Evolutionary conservation across 2,888 invertebrate species (phyloP).

Genomic region (Celastrina argiolus): DNA sequence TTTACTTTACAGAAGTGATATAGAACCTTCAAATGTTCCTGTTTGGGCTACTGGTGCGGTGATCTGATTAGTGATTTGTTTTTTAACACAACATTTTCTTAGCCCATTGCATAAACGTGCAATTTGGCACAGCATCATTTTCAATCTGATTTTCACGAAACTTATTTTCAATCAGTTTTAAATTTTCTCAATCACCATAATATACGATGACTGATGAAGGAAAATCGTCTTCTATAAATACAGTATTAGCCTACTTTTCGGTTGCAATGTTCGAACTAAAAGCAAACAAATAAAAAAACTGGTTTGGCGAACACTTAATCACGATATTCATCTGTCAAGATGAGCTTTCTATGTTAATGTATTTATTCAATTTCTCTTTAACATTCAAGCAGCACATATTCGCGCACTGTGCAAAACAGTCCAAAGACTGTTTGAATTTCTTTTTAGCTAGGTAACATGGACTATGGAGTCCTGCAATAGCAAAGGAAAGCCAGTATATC

Average conservation of each 20-base stretch:
- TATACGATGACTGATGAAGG: not conserved
- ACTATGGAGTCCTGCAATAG: too few relatives aligned
- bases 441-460: too few relatives aligned
- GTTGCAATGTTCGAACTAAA: constrained; percentile 10
- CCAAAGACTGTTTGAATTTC: too few relatives aligned
- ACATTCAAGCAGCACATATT: constrained; percentile 21
- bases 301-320: constrained; percentile 53
- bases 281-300: constrained; percentile 41
- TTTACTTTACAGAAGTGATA: too few relatives aligned
- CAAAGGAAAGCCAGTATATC: too few relatives aligned
- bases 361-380: constrained; percentile 66
- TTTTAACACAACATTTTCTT: too few relatives aligned
- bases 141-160: too few relatives aligned
- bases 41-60: too few relatives aligned
- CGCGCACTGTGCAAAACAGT: not conserved
- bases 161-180: not conserved
- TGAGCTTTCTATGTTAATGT: constrained; percentile 68
- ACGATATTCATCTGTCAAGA: constrained; percentile 53
- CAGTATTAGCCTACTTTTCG: constrained; percentile 23
- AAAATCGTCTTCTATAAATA: not conserved
- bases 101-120: too few relatives aligned
- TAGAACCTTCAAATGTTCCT: too few relatives aligned
- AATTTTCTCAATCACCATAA: not conserved
- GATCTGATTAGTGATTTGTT: too few relatives aligned
- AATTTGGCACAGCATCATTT: too few relatives aligned